Base-by-base conservation (phyloP, 1,140 invertebrate genomes). In the Steinernema khuongi region DNA sequence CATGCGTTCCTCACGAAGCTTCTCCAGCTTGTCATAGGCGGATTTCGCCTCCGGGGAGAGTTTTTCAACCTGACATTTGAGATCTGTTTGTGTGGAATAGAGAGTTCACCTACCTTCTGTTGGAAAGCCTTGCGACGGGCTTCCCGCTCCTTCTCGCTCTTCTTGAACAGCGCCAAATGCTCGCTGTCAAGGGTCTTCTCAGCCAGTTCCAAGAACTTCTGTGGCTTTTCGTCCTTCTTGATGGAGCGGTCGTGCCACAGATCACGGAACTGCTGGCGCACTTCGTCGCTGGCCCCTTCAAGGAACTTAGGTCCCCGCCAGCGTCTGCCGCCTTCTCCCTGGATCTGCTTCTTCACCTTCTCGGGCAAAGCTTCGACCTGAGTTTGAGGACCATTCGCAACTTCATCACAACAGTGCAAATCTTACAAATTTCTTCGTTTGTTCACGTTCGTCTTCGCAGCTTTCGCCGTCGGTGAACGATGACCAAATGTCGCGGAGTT, bases 1-100 rank as follows among this genome's bases (percentile, higher is more conserved):
- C 50, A 60, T 60, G 50, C 50, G 50, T 22, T 60, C 50, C 26
- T 60, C 50, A 32, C 81, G 70, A 60, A 83, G 72, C 17, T 75
- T 71, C 28, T 77, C 78, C 81, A 83, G 83, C 60, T 83, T 77
- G 31, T 83, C 75, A 66, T 83, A 85, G 29, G 84, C 81, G 26
- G 80, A 68, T 67, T 79, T 75, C 18, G 76, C 76, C 28, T 79
- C 81, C 11, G 81, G 74, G 7, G 80, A 78, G 14, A 81, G 76
- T 22, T 60, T 60, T 22, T 60, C 50, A 26, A 60, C 50, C 50
- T 60, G 19, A 60, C 14, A 41, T 41, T n/a, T n/a, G n/a, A n/a
- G n/a, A n/a, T n/a, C n/a, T n/a, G n/a, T n/a, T n/a, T n/a, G n/a
- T n/a, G n/a, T n/a, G n/a, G n/a, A n/a, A n/a, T n/a, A n/a, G n/a